Conservation (phyloP, 2,888 invertebrate species). For the Sminthurinus aureus region DNA sequence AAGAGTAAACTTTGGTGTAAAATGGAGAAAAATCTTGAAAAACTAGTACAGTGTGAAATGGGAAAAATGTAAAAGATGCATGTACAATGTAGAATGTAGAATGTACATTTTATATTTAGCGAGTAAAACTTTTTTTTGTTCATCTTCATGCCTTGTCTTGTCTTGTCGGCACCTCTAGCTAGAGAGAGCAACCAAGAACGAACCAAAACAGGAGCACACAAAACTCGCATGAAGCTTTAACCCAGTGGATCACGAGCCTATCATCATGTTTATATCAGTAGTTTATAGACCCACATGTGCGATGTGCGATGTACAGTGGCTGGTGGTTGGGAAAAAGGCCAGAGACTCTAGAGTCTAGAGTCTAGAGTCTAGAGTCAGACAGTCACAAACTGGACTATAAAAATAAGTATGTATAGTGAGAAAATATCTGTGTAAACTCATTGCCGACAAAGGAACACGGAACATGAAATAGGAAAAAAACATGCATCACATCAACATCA, state of each 20-base stretch:
- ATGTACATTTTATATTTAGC: neutral
- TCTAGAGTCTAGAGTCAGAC: too few relatives aligned
- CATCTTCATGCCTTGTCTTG: neutral
- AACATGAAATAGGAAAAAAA: neutral
- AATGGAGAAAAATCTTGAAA: conserved; percentile 1
- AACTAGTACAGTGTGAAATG: neutral
- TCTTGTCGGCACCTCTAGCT: neutral
- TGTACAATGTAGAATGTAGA: neutral
- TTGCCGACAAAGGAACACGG: too few relatives aligned
- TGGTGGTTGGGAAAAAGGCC: neutral
- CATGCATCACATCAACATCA: neutral
- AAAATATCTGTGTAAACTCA: too few relatives aligned
- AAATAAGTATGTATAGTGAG: too few relatives aligned
- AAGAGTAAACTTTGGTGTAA: neutral
- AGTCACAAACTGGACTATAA: neutral
- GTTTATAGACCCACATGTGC: neutral
- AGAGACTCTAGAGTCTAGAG: too few relatives aligned
- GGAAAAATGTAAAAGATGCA: neutral
- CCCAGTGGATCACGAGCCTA: neutral
- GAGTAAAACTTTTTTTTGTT: neutral
- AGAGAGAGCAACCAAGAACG: neutral
- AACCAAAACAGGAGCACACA: neutral
- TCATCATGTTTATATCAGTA: neutral
- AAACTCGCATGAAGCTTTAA: neutral
- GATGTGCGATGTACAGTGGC: neutral